Conservation (phyloP, 2,113 vertebrate genomes). For the Daboia siamensis region DNA sequence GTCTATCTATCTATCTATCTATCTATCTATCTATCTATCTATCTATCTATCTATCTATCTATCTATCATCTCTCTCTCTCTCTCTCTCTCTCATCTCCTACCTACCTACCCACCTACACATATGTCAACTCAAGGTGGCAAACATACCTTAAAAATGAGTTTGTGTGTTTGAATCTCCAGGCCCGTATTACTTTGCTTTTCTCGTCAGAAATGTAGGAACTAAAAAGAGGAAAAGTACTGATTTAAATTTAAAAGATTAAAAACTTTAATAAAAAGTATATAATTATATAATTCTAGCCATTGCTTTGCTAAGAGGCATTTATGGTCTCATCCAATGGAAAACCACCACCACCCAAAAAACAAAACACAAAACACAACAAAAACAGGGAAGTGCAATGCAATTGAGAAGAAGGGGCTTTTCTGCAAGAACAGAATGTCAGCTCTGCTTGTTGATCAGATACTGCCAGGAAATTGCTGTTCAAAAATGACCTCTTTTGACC, state of each 20-base stretch:
- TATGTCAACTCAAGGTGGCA: neutral
- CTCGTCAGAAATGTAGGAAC: neutral
- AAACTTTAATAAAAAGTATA: neutral
- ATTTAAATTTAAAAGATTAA: neutral
- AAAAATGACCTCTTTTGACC: constrained; percentile 35
- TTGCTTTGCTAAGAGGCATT: neutral
- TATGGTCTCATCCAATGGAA: neutral
- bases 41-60: neutral
- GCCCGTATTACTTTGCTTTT: neutral
- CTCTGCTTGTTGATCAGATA: constrained; percentile 26
- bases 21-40: no score
- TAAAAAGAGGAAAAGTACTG: neutral
- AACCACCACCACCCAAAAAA: neutral
- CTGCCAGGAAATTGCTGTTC: constrained; percentile 20
- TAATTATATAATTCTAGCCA: neutral
- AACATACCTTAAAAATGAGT: neutral
- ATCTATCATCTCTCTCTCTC: no score
- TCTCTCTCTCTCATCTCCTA: no score
- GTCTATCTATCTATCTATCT: neutral
- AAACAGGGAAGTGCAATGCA: neutral
- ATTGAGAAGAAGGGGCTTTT: constrained; percentile 5
- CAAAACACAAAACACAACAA: rapidly evolving
- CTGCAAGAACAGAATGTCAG: neutral
- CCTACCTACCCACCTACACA: neutral
- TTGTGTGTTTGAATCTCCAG: neutral